phyloP scores from a whole-genome alignment of 2,113 vertebrate genomes.

The Xenus cinereus region DNA sequence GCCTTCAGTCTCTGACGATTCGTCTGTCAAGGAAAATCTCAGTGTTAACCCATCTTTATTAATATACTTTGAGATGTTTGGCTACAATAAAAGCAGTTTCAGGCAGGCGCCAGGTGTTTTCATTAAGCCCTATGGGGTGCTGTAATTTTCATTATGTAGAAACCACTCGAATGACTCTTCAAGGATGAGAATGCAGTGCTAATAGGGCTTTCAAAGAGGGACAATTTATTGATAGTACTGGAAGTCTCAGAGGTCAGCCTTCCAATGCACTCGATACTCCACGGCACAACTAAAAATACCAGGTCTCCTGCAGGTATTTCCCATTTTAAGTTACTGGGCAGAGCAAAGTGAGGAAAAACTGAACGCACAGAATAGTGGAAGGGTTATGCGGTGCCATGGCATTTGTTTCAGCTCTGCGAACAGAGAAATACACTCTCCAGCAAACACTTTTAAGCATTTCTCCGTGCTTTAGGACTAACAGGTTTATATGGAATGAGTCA shows the following conservation, averaged over 20 bases:
- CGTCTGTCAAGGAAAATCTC: background rate
- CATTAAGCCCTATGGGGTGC: background rate
- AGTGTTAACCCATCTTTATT: background rate
- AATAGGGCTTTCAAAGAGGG: background rate
- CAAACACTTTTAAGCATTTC: background rate
- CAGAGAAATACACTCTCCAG: background rate
- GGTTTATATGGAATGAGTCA: background rate
- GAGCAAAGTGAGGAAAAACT: background rate
- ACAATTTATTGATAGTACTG: background rate
- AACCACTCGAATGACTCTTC: background rate
- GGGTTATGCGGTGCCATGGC: background rate
- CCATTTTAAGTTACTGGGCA: background rate
- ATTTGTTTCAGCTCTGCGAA: background rate
- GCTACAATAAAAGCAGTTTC: background rate
- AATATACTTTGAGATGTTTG: background rate
- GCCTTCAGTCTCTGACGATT: background rate
- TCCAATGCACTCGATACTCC: background rate
- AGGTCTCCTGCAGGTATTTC: background rate
- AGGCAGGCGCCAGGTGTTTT: background rate
- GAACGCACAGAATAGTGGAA: background rate
- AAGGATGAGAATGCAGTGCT: background rate
- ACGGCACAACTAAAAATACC: background rate
- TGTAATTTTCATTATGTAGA: constrained; percentile 25
- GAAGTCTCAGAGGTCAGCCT: background rate
- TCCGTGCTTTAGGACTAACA: background rate